phyloP scores from a whole-genome alignment of 1,140 invertebrate genomes.

The Aplysia californica region DNA sequence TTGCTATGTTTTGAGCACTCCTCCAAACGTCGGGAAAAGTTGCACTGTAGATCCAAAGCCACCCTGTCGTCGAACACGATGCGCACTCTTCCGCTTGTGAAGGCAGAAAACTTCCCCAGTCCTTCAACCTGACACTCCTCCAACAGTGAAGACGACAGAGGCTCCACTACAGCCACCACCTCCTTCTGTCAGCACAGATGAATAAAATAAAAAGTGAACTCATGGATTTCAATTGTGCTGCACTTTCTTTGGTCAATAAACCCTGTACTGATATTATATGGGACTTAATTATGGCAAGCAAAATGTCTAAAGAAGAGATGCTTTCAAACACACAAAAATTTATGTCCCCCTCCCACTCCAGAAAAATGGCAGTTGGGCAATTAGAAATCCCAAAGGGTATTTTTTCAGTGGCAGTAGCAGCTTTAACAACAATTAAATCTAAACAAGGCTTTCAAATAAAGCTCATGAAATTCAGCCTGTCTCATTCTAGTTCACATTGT shows the following conservation, averaged over 20 bases:
- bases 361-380: too few species aligned
- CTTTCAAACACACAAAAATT: too few species aligned
- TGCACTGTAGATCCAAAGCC: conserved; percentile 46
- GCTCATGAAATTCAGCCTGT: too few species aligned
- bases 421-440: too few species aligned
- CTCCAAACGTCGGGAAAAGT: conserved; percentile 39
- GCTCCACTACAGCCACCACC: conserved; percentile 35
- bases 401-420: too few species aligned
- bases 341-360: too few species aligned
- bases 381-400: too few species aligned
- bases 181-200: conserved; percentile 15
- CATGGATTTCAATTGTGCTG: too few species aligned
- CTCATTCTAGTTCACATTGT: too few species aligned
- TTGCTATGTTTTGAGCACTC: conserved; percentile 39
- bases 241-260: neutral
- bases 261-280: neutral
- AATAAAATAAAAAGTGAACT: too few species aligned
- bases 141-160: conserved; percentile 37
- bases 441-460: too few species aligned
- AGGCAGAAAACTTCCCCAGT: conserved; percentile 48
- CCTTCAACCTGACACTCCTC: conserved; percentile 46
- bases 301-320: neutral
- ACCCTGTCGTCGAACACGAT: conserved; percentile 52
- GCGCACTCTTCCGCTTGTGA: conserved; percentile 48
- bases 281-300: neutral